A percentile compares a stretch with the other conserved stretches of the same genome.
phyloP scores from a whole-genome alignment of 2,888 invertebrate genomes.

The Onchidella celtica region DNA sequence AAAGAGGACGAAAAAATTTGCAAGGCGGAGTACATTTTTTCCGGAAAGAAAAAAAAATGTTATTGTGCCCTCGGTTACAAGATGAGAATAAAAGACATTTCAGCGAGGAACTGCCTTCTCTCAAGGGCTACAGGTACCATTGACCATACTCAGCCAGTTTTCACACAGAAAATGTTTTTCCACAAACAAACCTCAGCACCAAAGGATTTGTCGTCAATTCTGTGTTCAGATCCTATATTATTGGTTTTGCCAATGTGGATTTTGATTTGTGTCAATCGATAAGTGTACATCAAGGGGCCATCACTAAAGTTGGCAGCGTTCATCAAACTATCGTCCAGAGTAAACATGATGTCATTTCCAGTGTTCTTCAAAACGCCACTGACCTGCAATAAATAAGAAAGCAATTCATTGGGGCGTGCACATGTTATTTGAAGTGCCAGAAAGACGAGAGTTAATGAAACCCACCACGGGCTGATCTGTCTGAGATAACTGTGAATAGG shows the following conservation, averaged over 20 bases:
- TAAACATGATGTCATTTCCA: slow-evolving; percentile 96
- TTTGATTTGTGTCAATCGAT: slow-evolving; percentile 96
- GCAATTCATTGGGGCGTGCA: too few species aligned
- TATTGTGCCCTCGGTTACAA: too few species aligned
- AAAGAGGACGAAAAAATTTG: too few species aligned
- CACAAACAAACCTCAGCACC: slow-evolving; percentile 94
- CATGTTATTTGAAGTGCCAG: too few species aligned
- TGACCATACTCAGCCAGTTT: too few species aligned
- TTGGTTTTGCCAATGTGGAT: slow-evolving; percentile 84
- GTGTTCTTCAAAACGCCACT: slow-evolving; percentile 95
- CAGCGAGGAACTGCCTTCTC: too few species aligned
- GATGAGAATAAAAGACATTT: too few species aligned
- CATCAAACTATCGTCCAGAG: slow-evolving; percentile 85
- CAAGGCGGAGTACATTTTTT: too few species aligned
- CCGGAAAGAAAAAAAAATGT: too few species aligned
- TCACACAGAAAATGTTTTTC: too few species aligned
- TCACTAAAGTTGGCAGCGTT: slow-evolving; percentile 96
- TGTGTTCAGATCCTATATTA: slow-evolving; percentile 98
- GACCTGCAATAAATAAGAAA: slow-evolving; percentile 86
- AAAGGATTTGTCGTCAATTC: slow-evolving; percentile 96
- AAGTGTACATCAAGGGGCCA: slow-evolving; percentile 96
- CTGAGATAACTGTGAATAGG: not conserved
- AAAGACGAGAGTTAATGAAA: not conserved
- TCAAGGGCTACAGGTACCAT: too few species aligned
- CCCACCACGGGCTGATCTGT: not conserved